These are phyloP conservation scores for Macrocentrus cingulum DNA, from an alignment of 1,140 invertebrate genomes.

Conservation along the genomic window DNA sequence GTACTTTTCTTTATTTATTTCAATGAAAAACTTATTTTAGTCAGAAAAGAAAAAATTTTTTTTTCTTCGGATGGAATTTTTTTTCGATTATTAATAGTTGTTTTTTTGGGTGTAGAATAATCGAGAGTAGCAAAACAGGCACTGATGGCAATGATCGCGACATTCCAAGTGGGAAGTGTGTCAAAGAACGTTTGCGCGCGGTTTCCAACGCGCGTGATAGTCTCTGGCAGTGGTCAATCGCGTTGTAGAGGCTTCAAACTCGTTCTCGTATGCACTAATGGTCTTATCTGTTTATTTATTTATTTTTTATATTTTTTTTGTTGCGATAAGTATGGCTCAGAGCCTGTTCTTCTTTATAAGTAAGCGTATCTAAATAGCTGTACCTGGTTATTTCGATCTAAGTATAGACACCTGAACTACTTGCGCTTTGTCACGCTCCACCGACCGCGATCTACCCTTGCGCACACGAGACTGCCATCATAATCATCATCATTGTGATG, in stretches of 20 bases:
- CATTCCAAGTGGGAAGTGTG: conserved; percentile 27
- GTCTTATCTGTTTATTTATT: no score
- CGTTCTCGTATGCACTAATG: background rate
- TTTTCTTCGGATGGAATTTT: no score
- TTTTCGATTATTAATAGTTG: no score
- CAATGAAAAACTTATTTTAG: no score
- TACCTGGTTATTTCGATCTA: conserved; percentile 13
- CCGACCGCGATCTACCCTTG: conserved; percentile 15
- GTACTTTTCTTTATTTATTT: background rate
- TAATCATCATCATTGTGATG: background rate
- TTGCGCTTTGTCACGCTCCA: conserved; percentile 18
- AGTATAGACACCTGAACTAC: conserved; percentile 22
- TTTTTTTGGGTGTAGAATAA: no score
- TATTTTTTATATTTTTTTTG: no score
- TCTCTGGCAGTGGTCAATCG: background rate
- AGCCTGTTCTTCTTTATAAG: no score
- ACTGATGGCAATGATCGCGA: conserved; percentile 22
- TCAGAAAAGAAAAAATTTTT: no score
- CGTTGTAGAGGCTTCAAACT: background rate
- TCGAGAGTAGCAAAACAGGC: background rate
- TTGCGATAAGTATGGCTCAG: no score
- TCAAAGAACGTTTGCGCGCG: conserved; percentile 26
- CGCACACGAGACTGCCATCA: conserved; percentile 8
- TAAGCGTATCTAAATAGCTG: background rate
- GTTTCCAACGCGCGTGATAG: conserved; percentile 13